A percentile compares a stretch with the other conserved stretches of the same genome.
These are phyloP conservation scores for Anodontia alba DNA, from an alignment of 2,888 invertebrate species.

Conservation along the genomic window DNA sequence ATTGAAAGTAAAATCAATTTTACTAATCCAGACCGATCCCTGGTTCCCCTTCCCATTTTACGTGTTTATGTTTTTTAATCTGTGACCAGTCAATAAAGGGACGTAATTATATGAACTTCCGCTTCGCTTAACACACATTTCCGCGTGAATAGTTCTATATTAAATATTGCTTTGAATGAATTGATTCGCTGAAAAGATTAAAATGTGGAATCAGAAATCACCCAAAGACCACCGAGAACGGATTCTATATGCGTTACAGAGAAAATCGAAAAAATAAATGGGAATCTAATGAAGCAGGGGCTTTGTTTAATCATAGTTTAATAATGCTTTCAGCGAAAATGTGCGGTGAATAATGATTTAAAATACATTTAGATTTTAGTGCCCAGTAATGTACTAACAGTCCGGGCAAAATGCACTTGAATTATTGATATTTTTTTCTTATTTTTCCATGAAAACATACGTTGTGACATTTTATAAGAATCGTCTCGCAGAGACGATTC, in stretches of 20 bases:
- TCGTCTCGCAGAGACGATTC: no score
- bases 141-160: slow-evolving; percentile 1
- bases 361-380: not conserved
- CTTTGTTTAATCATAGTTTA: slow-evolving; percentile 9
- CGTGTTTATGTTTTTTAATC: slow-evolving; percentile 3
- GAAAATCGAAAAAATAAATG: slow-evolving; percentile 13
- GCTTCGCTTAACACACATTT: slow-evolving; percentile 3
- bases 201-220: slow-evolving; percentile 8
- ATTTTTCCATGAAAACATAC: no score
- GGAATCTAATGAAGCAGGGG: not conserved
- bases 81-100: slow-evolving; percentile 17
- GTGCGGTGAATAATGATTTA: not conserved
- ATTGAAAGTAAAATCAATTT: slow-evolving; percentile 8
- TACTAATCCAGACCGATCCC: slow-evolving; percentile 12
- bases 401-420: no score
- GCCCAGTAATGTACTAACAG: no score
- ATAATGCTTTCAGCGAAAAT: not conserved
- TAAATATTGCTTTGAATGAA: slow-evolving; percentile 5
- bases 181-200: slow-evolving; percentile 3
- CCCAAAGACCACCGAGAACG: not conserved
- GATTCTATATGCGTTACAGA: not conserved
- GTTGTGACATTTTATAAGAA: no score
- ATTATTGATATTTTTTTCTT: no score
- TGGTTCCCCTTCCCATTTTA: not conserved
- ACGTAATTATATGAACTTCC: slow-evolving; percentile 19